Evolutionary conservation across 2,888 invertebrate genomes (phyloP).

Genomic region (Ptychoptera contaminata): DNA sequence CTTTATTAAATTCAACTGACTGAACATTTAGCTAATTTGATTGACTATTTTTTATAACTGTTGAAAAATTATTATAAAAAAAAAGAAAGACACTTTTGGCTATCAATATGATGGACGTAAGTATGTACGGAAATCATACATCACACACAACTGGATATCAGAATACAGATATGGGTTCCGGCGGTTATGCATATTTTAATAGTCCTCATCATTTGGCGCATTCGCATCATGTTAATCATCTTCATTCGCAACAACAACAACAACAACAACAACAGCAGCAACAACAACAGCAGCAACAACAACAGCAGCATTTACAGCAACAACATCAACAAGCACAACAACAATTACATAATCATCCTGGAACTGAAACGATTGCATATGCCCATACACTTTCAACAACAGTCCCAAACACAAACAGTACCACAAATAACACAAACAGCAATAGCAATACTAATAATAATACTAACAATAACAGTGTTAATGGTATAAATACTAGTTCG

Average conservation of each 20-base stretch:
- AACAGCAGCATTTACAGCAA: conserved; percentile 9
- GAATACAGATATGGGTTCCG: conserved; percentile 13
- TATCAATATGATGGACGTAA: conserved; percentile 32
- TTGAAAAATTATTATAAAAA: no score
- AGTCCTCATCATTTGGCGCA: conserved; percentile 14
- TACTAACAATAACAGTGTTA: conserved; percentile 4
- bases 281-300: conserved; percentile 17
- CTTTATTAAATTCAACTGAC: no score
- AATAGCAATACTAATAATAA: conserved; percentile 6
- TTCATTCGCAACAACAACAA: conserved; percentile 11
- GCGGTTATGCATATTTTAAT: conserved; percentile 15
- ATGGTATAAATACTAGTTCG: not conserved
- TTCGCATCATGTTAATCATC: conserved; percentile 13
- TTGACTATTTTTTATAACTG: no score
- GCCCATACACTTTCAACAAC: not conserved
- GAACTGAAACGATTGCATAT: not conserved
- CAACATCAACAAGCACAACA: conserved; percentile 14
- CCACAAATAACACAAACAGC: conserved; percentile 6
- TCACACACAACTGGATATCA: conserved; percentile 21
- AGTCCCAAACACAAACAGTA: conserved; percentile 1
- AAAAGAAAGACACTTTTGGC: not conserved
- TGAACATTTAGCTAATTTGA: no score
- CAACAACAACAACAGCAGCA: conserved; percentile 17
- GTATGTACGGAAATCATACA: conserved; percentile 31
- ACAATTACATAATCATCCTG: not conserved